A percentile compares a stretch with the other conserved stretches of the same genome.
Conservation (phyloP, 1,140 invertebrate species). For the Harlomillsia oculata region DNA sequence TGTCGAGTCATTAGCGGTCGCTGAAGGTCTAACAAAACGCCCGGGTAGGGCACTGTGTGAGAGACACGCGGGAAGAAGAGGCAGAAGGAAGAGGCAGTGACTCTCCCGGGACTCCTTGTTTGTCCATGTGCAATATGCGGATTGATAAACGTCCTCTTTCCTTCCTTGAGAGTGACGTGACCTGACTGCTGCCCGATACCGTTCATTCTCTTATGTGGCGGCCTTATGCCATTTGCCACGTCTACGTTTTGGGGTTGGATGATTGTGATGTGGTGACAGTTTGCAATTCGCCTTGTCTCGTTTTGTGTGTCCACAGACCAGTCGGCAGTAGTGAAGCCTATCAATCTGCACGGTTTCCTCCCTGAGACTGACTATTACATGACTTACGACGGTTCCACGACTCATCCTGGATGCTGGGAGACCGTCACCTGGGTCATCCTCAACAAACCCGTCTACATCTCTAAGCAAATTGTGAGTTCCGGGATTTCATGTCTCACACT, state of each 20-base stretch:
- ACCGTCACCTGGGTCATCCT: constrained; percentile 91
- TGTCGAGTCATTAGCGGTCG: constrained; percentile 3
- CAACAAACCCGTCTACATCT: constrained; percentile 94
- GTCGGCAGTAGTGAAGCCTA: constrained; percentile 64
- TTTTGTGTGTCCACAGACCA: constrained; percentile 50
- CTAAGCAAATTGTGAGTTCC: constrained; percentile 37
- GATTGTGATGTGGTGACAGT: too few species aligned
- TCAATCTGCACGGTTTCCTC: constrained; percentile 72
- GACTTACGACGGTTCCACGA: constrained; percentile 93
- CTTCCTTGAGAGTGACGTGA: constrained; percentile 34
- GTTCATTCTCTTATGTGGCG: too few species aligned
- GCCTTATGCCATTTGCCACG: too few species aligned
- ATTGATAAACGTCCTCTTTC: constrained; percentile 31
- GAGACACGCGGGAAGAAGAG: not conserved
- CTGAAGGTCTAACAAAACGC: not conserved
- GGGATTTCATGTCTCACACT: too few species aligned
- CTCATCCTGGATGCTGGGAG: constrained; percentile 84
- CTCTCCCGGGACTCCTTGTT: constrained; percentile 27
- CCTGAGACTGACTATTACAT: constrained; percentile 91
- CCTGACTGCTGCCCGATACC: too few species aligned
- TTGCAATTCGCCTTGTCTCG: too few species aligned
- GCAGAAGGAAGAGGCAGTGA: constrained; percentile 5
- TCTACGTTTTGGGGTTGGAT: too few species aligned
- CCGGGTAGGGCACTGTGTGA: not conserved
- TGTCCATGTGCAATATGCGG: constrained; percentile 25